Conservation (phyloP, 2,888 invertebrate species). For the Selenia dentaria region DNA sequence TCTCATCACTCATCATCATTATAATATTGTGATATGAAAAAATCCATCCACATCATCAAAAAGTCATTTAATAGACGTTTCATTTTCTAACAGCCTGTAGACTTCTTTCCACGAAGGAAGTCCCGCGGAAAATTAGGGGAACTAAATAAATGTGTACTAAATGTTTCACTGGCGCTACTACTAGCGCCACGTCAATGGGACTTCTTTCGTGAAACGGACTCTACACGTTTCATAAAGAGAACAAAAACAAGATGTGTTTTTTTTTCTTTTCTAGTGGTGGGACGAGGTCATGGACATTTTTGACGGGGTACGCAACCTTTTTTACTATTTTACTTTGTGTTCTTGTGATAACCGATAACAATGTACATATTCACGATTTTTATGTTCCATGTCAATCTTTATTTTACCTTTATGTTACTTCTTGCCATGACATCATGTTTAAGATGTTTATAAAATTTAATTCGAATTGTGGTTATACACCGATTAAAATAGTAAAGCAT, state of each 20-base stretch:
- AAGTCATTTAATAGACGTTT: not conserved
- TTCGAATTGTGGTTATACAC: slow-evolving; percentile 6
- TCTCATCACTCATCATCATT: slow-evolving; percentile 13
- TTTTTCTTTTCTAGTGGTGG: slow-evolving; percentile 96
- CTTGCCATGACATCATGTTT: slow-evolving; percentile 3
- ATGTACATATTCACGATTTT: slow-evolving; percentile 27
- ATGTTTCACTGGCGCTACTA: no score
- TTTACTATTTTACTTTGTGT: slow-evolving; percentile 64
- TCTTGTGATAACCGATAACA: slow-evolving; percentile 55
- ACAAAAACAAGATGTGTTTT: slow-evolving; percentile 65
- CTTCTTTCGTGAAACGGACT: no score
- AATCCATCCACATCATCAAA: no score
- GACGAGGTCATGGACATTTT: slow-evolving; percentile 98
- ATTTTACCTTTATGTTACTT: slow-evolving; percentile 8
- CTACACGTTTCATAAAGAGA: slow-evolving; percentile 22
- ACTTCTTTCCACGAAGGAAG: no score
- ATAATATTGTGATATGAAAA: no score
- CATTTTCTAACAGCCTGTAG: slow-evolving; percentile 2
- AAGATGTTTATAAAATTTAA: slow-evolving; percentile 1
- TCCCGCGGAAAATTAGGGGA: no score
- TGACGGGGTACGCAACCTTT: slow-evolving; percentile 93
- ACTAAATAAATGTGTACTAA: no score
- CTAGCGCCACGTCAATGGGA: no score
- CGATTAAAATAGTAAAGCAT: slow-evolving; percentile 10
- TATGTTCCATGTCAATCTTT: slow-evolving; percentile 20